Percentiles rank a stretch among this genome's conserved stretches.
phyloP scores from a whole-genome alignment of 2,113 vertebrate species.

The Tragelaphus buxtoni region DNA sequence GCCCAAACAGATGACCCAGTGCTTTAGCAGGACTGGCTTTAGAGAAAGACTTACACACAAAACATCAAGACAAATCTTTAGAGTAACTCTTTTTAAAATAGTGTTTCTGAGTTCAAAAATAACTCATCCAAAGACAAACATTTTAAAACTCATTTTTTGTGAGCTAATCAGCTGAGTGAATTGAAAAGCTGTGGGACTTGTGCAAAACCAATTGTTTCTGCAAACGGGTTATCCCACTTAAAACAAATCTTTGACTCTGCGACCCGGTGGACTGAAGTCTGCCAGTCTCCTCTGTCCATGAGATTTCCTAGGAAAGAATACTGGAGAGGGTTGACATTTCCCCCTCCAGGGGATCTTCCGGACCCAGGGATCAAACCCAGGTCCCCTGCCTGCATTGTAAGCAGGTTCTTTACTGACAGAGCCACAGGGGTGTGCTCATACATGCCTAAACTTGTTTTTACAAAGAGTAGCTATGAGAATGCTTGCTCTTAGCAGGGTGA shows the following conservation, averaged over 20 bases:
- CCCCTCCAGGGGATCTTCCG: neutral
- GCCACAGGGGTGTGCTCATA: neutral
- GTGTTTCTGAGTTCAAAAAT: neutral
- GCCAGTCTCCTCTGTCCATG: neutral
- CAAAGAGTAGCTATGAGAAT: neutral
- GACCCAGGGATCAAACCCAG: neutral
- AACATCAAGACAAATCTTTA: neutral
- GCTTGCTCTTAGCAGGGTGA: neutral
- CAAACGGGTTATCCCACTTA: neutral
- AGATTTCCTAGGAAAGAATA: neutral
- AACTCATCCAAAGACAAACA: neutral
- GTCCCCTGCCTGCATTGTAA: neutral
- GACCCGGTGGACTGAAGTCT: neutral
- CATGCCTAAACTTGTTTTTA: neutral
- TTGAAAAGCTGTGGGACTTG: neutral
- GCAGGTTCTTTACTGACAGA: neutral
- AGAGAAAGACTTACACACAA: neutral
- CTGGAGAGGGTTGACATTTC: neutral
- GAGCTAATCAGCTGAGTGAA: neutral
- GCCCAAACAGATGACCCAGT: neutral
- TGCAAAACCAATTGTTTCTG: neutral
- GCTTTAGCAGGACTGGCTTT: neutral
- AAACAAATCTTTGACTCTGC: neutral
- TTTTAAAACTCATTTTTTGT: neutral
- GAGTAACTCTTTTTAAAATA: neutral